Percentiles rank a stretch among this genome's conserved stretches.
Evolutionary conservation across 1,140 invertebrate genomes (phyloP).

Genomic region (Mamestra configurata): DNA sequence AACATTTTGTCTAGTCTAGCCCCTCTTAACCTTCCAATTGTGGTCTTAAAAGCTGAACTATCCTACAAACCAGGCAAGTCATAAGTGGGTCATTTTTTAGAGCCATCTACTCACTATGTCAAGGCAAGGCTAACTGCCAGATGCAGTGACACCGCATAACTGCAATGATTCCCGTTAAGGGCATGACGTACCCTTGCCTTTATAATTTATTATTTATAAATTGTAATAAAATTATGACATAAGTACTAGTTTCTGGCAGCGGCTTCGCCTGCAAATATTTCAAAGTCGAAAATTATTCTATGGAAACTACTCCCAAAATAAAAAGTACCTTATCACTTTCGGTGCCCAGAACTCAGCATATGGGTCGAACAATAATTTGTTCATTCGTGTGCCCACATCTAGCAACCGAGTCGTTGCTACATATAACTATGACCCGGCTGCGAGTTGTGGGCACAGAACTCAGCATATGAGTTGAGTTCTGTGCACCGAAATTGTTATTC

Average conservation of each 20-base stretch:
- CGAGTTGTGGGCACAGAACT: too few relatives aligned
- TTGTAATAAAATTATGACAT: too few relatives aligned
- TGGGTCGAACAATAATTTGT: too few relatives aligned
- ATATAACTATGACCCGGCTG: too few relatives aligned
- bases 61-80: neutral
- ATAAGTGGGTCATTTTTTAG: slow-evolving; percentile 1
- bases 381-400: too few relatives aligned
- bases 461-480: too few relatives aligned
- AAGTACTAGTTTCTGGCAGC: neutral
- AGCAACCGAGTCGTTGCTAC: too few relatives aligned
- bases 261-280: neutral
- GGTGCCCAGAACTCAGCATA: too few relatives aligned
- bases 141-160: neutral
- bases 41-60: too few relatives aligned
- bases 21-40: neutral
- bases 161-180: neutral
- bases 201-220: neutral
- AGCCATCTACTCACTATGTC: neutral
- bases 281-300: neutral
- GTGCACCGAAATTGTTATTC: too few relatives aligned
- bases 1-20: neutral
- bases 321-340: too few relatives aligned
- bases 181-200: neutral
- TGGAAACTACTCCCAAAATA: too few relatives aligned
- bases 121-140: neutral